Evolutionary conservation across 2,113 vertebrate species (phyloP), one percentile per base, ranked within the genome.

Genomic region (Riparia riparia): DNA sequence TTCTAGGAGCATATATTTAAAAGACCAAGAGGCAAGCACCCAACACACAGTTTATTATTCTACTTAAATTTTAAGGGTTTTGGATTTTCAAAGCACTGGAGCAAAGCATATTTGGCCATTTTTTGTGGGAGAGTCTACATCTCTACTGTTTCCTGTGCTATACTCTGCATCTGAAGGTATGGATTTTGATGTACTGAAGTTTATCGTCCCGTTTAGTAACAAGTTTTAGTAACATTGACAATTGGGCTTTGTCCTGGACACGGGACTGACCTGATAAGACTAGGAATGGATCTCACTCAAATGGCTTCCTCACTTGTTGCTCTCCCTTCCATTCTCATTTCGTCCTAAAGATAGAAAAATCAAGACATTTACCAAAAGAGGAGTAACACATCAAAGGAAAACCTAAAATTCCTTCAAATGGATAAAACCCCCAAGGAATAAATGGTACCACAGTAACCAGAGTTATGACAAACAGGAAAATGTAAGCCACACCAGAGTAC

Each of bases 321-420:
- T 82, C 2, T 70, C 15, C 19, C 16, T 70, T 78, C 24, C 0
- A 0, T 16, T 85, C 17, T 3, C 3, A 16, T 74, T 89, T 56
- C 21, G 12, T 31, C 14, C 29, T 64, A 65, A 70, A 82, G 20
- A 37, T 1, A 65, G 50, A 84, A 69, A 73, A 92, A 73, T n/a
- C 28, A 82, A 74, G 28, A 57, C 66, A 41, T 7, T 4, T 66
- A 32, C 7, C 4, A 31, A n/a, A 28, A 44, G 31, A 61, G 17
- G 3, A 3, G 10, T 57, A n/a, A 41, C 11, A 19, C 10, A 53
- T 60, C 39, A 60, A 90, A 77, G 44, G 4, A 54, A 71, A 66
- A 66, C 2, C 21, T 61, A 7, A 13, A 69, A 87, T 51, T 44
- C 12, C 32, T 90, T 28, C 12, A 81, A 73, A 61, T 49, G 10